phyloP scores from a whole-genome alignment of 2,888 invertebrate species.

The Drosophila nigricruria region DNA sequence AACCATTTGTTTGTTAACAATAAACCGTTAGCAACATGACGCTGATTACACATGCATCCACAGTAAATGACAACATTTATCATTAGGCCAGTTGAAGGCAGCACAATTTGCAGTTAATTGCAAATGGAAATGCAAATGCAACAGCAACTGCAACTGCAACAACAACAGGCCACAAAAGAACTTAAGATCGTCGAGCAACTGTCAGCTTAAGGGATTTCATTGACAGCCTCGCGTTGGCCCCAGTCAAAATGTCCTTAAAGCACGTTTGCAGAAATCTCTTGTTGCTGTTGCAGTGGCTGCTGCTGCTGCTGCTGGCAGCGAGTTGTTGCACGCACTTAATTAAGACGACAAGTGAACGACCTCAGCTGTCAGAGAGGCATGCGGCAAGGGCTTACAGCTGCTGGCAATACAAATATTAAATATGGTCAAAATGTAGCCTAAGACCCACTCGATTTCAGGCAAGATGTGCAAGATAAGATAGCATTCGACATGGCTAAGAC shows the following conservation, averaged over 20 bases:
- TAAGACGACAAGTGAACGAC: slow-evolving; percentile 81
- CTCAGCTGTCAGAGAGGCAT: slow-evolving; percentile 63
- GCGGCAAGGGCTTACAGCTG: slow-evolving; percentile 20
- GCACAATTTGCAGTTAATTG: slow-evolving; percentile 55
- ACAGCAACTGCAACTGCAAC: slow-evolving; percentile 23
- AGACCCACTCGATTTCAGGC: slow-evolving; percentile 2
- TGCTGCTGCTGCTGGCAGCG: slow-evolving; percentile 32
- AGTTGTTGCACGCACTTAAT: slow-evolving; percentile 69
- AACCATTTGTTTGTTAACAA: slow-evolving; percentile 73
- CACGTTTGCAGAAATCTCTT: slow-evolving; percentile 10
- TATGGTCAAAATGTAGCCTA: slow-evolving; percentile 40
- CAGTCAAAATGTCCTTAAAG: slow-evolving; percentile 76
- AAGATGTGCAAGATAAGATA: slow-evolving; percentile 9
- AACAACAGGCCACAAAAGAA: slow-evolving; percentile 33
- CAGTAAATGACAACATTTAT: slow-evolving; percentile 64
- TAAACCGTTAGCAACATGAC: slow-evolving; percentile 74
- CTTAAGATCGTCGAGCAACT: slow-evolving; percentile 44
- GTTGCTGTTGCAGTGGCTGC: slow-evolving; percentile 21
- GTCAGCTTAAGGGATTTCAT: slow-evolving; percentile 75
- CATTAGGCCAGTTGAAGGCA: slow-evolving; percentile 44
- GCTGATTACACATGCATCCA: slow-evolving; percentile 62
- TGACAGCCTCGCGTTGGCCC: slow-evolving; percentile 67
- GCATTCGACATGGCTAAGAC: neutral
- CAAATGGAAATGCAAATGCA: slow-evolving; percentile 41
- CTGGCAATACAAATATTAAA: slow-evolving; percentile 55